A percentile compares a stretch with the other conserved stretches of the same genome.
These are phyloP conservation scores for Luperina testacea DNA, from an alignment of 2,888 invertebrate species.

Conservation along the genomic window DNA sequence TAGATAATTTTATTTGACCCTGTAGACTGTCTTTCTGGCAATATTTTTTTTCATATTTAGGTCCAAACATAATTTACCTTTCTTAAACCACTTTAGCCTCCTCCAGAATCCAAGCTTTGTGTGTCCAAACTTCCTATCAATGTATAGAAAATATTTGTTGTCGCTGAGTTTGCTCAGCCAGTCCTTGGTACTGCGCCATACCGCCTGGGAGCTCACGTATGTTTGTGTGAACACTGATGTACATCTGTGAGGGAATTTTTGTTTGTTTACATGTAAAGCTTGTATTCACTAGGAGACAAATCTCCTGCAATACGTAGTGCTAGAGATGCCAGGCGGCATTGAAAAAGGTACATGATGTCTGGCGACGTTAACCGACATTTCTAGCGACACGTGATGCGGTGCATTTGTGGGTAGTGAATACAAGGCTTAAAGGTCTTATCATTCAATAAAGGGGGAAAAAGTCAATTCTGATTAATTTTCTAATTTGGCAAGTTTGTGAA, in stretches of 20 bases:
- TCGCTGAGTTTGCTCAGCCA: conserved; percentile 82
- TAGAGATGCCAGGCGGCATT: too few species aligned
- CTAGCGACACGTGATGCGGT: neutral
- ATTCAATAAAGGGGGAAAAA: neutral
- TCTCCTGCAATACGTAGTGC: neutral
- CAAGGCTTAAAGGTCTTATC: neutral
- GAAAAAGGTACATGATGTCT: neutral
- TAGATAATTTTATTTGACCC: neutral
- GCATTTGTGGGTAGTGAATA: neutral
- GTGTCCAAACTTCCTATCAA: conserved; percentile 90
- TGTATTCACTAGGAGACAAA: neutral
- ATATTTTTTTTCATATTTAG: neutral
- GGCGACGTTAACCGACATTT: neutral
- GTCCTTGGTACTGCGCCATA: conserved; percentile 86
- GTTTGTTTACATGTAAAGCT: neutral
- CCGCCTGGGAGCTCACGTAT: conserved; percentile 86
- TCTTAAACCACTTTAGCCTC: conserved; percentile 88
- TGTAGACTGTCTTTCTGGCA: neutral
- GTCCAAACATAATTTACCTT: conserved; percentile 73
- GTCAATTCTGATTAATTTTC: neutral
- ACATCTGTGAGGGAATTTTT: conserved; percentile 74
- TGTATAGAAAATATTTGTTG: conserved; percentile 86
- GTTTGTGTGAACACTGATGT: conserved; percentile 88
- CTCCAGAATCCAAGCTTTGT: conserved; percentile 91
- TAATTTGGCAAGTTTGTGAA: neutral